Base-by-base conservation (phyloP, 2,888 invertebrate genomes). In the Dromius quadrimaculatus region DNA sequence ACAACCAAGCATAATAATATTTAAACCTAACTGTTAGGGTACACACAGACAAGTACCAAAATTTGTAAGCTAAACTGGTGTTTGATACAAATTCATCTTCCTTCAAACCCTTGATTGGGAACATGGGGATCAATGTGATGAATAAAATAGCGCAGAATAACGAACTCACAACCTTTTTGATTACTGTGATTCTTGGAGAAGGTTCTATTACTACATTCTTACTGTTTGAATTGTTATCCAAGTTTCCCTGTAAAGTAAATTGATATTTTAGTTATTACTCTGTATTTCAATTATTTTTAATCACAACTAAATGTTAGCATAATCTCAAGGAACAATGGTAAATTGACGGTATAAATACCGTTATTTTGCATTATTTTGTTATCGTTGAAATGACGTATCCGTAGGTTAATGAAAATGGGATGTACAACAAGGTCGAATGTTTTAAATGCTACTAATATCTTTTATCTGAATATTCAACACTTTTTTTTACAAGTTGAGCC, bases 1-100 rank as follows among this genome's bases (percentile, higher is more conserved):
- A 86, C 71, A 94, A 86, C 97, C 97, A 98, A n/a, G 96, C 97
- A 81, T 96, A 94, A 84, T 97, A 97, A 85, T 97, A 98, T 85
- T 96, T 97, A 83, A 92, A 92, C 74, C 97, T 89, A 72, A 91
- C 90, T 72, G 93, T 86, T 74, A 93, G 87, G 62, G 95, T 94
- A 47, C 92, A 88, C 74, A 90, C 83, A 77, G 89, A 83, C 74
- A 95, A 84, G 84, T 92, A 96, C 81, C 91, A 89, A 78, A 93
- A 88, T 80, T 89, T 90, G 75, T 88, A 87, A 23, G 85, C 72
- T 57, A 90, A 80, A 13, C 86, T 84, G 13, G 87, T 85, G 66
- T 85, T 83, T 32, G 86, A 79, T 64, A 91, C 78, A 79, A 91
- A 93, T 71, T 87, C 87, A 38, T 88, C 86, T 20, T 90, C 90